Conservation (phyloP, 2,888 invertebrate species). For the Bugula neritina region DNA sequence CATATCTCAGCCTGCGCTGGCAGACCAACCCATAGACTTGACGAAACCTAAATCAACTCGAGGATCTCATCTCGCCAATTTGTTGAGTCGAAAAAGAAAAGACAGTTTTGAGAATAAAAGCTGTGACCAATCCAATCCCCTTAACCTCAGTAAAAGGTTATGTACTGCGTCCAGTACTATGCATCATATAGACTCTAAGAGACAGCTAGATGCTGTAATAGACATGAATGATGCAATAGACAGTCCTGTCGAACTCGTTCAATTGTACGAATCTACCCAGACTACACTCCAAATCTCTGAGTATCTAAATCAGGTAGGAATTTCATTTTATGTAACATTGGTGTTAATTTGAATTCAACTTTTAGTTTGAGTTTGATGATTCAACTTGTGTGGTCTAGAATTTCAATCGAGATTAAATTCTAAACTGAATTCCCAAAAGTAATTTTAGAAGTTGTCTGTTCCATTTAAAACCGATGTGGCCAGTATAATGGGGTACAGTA, state of each 20-base stretch:
- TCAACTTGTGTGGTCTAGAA: too few relatives aligned
- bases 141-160: conserved; percentile 13
- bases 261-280: not conserved
- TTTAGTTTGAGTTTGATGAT: too few relatives aligned
- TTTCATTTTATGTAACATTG: too few relatives aligned
- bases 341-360: too few relatives aligned
- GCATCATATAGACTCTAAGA: not conserved
- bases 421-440: too few relatives aligned
- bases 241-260: not conserved
- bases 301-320: not conserved
- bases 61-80: not conserved
- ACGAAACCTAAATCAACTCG: not conserved
- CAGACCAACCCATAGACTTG: conserved; percentile 10
- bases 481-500: too few relatives aligned
- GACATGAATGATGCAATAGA: conserved; percentile 23
- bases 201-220: not conserved
- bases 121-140: not conserved
- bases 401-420: too few relatives aligned
- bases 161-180: not conserved
- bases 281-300: not conserved
- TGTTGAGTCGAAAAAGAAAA: conserved; percentile 8
- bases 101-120: not conserved
- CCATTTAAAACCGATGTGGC: too few relatives aligned
- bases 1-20: not conserved
- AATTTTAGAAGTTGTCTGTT: too few relatives aligned